Evolutionary conservation across 2,888 invertebrate genomes (phyloP), one percentile per base, ranked within the genome.

Genomic region (Frankliniella intonsa): DNA sequence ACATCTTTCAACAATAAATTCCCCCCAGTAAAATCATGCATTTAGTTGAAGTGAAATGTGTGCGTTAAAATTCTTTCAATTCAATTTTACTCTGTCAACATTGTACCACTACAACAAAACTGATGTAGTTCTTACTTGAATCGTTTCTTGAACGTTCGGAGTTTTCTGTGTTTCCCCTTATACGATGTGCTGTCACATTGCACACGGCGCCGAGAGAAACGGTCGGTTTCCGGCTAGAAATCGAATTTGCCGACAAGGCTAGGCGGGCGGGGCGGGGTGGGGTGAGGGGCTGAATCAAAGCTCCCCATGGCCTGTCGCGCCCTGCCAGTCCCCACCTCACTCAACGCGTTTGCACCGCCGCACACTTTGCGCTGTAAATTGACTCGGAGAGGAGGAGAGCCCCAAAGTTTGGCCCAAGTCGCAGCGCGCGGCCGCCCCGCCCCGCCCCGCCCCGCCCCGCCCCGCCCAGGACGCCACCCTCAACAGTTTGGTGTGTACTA

Each of bases 291-390:
- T 9, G 69, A 9, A 22, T 9, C 69, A 12, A 19, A 11, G 19
- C 38, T 38, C 38, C 2, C 38, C 62, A 17, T 7, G 62, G 19
- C 62, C 62, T 17, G 62, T 0, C 62, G 12, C 7, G 62, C 62
- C 14, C 62, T 17, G 62, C 62, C 55, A 12, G 55, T 17, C 55
- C 14, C 55, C 14, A 14, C 62, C 19, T n/a, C 19, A 7, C 19
- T 17, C n/a, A n/a, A 17, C 62, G 19, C 62, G 62, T n/a, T n/a
- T n/a, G 38, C 38, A 2, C 38, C 38, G 38, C 38, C 38, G 38
- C 38, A 38, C 38, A 38, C 55, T 55, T 55, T 55, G 55, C 55
- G 22, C 69, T 76, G 69, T 76, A 76, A 76, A 76, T 76, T 76
- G 69, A 76, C 22, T 76, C 69, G 69, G 69, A 25, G 69, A 76